Evolutionary conservation across 1,140 invertebrate genomes (phyloP), one percentile per base, ranked within the genome.

Genomic region (Brachionus paranguensis): DNA sequence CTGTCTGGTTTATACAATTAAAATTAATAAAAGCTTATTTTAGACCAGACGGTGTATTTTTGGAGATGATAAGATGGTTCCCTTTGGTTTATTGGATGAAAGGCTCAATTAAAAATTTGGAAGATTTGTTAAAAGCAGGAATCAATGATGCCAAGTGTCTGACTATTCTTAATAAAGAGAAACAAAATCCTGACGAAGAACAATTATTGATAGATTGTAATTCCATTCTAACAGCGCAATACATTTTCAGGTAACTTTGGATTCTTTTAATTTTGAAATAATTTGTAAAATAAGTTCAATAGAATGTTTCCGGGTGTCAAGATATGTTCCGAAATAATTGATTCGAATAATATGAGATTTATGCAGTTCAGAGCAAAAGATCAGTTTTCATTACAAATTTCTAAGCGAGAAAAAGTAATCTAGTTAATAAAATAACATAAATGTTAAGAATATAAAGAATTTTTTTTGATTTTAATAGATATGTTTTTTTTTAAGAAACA

Each of bases 311-410:
- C 96, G 12, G 95, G 94, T 86, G 96, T 97, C 86, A 95, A 96
- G 89, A 97, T 97, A 87, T 98, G 98, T 87, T 98, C 96, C 37
- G 97, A 99, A 90, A 90, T 99, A 72, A 96, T 95, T 17, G 96
- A 98, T 88, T 96, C 95, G 20, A 96, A 95, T 64, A 99, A 99
- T 89, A 99, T 99, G 96, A 92, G 96, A 86, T 99, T 99, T 88
- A 98, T 98, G 95, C 96, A 98, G 91, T 99, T 99, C 89, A 91
- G 96, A 86, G 96, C 96, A 14, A 95, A 97, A 88, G 96, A 99
- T 90, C 94, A 95, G 87, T 98, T 98, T 88, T 95, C 96, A 4
- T 91, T 98, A 64, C 95, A 97, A 88, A 92, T 98, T 37, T 97
- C 95, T 86, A 97, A 98, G 92, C 96, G 98, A 93, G 97, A 99